Percentiles rank a stretch among this genome's conserved stretches.
These are phyloP conservation scores for Cephus rjabovi DNA, from an alignment of 2,888 invertebrate genomes.

Conservation along the genomic window DNA sequence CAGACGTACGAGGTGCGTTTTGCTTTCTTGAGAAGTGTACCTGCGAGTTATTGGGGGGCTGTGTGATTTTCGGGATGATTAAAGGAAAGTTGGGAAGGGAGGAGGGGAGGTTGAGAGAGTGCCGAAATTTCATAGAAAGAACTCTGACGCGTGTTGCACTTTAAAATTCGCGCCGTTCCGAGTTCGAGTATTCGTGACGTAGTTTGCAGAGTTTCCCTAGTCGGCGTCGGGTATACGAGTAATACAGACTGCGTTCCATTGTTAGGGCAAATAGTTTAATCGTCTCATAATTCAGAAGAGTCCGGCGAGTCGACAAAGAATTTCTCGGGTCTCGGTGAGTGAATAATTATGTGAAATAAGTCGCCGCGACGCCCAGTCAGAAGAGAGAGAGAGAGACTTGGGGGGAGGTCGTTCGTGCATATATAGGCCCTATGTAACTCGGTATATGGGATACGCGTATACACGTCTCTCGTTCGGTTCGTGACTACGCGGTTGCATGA, in stretches of 20 bases:
- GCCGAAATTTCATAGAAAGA: background rate
- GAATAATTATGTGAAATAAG: background rate
- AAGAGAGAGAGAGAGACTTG: background rate
- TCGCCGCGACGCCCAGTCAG: background rate
- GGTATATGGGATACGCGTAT: background rate
- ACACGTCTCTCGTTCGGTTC: background rate
- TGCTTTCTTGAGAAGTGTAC: too few relatives aligned
- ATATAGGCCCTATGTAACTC: background rate
- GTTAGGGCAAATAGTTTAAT: constrained; percentile 42
- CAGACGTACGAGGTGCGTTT: too few relatives aligned
- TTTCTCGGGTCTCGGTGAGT: background rate
- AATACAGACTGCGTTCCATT: constrained; percentile 31
- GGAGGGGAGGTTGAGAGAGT: background rate
- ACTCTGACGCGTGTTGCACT: background rate
- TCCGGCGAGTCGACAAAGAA: background rate
- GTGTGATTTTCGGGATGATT: background rate
- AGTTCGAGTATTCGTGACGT: background rate
- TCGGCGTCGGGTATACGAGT: background rate
- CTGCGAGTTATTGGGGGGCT: too few relatives aligned
- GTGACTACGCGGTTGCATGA: background rate
- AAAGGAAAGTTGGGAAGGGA: background rate
- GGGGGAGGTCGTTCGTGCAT: background rate
- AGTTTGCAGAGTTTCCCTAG: background rate
- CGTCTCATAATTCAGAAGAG: constrained; percentile 22
- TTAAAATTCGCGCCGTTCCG: background rate